Conservation (phyloP, 2,113 vertebrate species). For the Osmerus eperlanus region DNA sequence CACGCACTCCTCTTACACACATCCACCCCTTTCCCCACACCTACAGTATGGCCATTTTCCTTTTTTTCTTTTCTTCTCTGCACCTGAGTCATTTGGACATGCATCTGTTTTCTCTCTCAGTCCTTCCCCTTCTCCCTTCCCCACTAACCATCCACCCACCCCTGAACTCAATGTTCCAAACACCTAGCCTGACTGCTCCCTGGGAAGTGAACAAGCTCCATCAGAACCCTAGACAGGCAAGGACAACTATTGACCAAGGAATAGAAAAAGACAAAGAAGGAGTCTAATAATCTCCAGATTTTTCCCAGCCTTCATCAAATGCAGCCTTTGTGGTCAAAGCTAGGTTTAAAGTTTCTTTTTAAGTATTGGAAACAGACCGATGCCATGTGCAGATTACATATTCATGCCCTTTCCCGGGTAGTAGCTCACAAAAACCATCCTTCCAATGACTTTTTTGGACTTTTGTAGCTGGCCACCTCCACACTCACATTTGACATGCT, state of each 20-base stretch:
- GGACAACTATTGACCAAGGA: conserved; percentile 52
- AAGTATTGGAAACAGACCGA: conserved; percentile 46
- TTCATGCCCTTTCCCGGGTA: conserved; percentile 48
- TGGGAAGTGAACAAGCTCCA: conserved; percentile 25
- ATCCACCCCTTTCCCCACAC: neutral
- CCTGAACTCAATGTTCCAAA: conserved; percentile 22
- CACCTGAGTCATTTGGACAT: conserved; percentile 12
- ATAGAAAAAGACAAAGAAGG: conserved; percentile 2
- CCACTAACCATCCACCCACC: neutral
- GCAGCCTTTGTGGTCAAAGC: conserved; percentile 46
- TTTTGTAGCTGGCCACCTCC: conserved; percentile 38
- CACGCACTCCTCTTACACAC: neutral
- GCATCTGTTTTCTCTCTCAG: conserved; percentile 9
- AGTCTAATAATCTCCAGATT: conserved; percentile 49
- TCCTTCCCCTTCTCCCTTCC: conserved; percentile 23
- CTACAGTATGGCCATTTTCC: neutral
- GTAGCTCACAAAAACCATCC: conserved; percentile 48
- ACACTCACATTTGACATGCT: neutral
- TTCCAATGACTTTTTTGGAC: conserved; percentile 21
- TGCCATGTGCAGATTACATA: conserved; percentile 49
- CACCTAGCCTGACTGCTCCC: conserved; percentile 10
- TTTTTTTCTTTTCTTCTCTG: neutral
- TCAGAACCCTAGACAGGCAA: conserved; percentile 50
- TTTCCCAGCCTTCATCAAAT: conserved; percentile 53
- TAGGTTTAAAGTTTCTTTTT: conserved; percentile 48